These are phyloP conservation scores for Deilephila elpenor DNA, from an alignment of 2,888 invertebrate species.

Conservation along the genomic window DNA sequence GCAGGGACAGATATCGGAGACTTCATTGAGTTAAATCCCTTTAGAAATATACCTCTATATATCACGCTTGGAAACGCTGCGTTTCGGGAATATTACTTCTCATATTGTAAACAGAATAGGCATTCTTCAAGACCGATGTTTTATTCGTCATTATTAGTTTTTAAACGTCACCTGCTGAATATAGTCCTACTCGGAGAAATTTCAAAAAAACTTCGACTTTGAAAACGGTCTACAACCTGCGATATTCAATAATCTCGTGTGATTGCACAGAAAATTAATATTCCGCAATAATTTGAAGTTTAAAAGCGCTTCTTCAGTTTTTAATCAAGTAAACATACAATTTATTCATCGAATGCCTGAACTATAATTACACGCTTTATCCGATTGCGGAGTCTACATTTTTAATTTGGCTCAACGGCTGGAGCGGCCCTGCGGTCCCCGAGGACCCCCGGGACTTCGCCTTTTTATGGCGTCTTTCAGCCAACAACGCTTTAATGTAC, in stretches of 20 bases:
- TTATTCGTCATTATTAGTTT: too few relatives aligned
- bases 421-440: slow-evolving; percentile 58
- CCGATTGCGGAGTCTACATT: slow-evolving; percentile 62
- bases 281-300: too few relatives aligned
- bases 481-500: slow-evolving; percentile 78
- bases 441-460: slow-evolving; percentile 59
- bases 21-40: slow-evolving; percentile 49
- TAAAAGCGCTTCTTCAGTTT: background rate
- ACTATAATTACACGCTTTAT: slow-evolving; percentile 33
- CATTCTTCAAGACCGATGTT: too few relatives aligned
- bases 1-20: slow-evolving; percentile 63
- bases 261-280: too few relatives aligned
- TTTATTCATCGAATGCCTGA: background rate
- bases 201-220: too few relatives aligned
- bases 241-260: too few relatives aligned
- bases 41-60: slow-evolving; percentile 40
- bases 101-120: too few relatives aligned
- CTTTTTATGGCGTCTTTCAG: slow-evolving; percentile 76
- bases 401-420: slow-evolving; percentile 71
- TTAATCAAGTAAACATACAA: background rate
- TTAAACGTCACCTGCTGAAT: too few relatives aligned
- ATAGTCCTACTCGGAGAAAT: too few relatives aligned
- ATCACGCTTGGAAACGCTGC: background rate
- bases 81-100: background rate
- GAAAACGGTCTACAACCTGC: too few relatives aligned